Evolutionary conservation across 2,797 vertebrate species (phyloP).

Genomic region (Holocentrus rufus): DNA sequence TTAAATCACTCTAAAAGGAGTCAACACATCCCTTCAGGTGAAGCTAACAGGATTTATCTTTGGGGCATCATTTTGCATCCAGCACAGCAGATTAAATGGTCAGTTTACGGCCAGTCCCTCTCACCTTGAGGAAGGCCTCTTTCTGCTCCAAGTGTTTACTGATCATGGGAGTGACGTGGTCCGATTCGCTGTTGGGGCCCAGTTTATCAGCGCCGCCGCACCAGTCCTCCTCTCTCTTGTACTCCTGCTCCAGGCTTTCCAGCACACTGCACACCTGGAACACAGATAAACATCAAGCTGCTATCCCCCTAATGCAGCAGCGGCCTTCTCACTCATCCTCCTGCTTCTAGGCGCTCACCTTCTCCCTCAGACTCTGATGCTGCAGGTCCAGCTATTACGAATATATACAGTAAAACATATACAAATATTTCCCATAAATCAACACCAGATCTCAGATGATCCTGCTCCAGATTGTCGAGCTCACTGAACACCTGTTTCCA

Average conservation of each 20-base stretch:
- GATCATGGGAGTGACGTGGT: conserved; percentile 98
- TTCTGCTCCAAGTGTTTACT: conserved; percentile 99
- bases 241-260: conserved; percentile 98
- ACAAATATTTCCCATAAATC: not conserved
- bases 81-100: too few species aligned
- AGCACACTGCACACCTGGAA: conserved; percentile 91
- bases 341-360: too few species aligned
- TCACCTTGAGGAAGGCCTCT: conserved; percentile 96
- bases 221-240: conserved; percentile 99
- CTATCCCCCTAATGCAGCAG: conserved; percentile 1
- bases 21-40: not conserved
- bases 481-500: not conserved
- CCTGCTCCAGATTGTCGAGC: not conserved
- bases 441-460: not conserved
- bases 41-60: not conserved
- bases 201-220: conserved; percentile 97
- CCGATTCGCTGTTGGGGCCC: conserved; percentile 95
- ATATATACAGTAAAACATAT: not conserved
- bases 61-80: too few species aligned
- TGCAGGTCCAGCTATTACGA: not conserved
- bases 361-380: too few species aligned
- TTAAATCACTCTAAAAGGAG: not conserved
- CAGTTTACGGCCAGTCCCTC: not conserved
- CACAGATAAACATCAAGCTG: conserved; percentile 16
- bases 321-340: not conserved